Evolutionary conservation across 1,140 invertebrate species (phyloP).

Genomic region (Drosophila leontia): DNA sequence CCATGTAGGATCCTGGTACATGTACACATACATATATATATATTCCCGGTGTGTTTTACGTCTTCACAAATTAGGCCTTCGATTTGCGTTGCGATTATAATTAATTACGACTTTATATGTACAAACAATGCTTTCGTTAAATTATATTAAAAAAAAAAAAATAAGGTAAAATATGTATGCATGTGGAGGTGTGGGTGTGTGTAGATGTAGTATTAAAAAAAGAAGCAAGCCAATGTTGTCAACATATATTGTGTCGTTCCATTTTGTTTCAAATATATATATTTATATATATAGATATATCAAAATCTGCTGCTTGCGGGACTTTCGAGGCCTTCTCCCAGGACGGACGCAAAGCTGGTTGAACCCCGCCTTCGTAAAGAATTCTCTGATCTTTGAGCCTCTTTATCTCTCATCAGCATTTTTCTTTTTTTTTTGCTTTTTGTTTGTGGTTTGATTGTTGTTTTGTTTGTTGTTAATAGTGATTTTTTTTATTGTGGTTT

Average conservation of each 20-base stretch:
- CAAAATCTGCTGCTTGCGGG: constrained; percentile 9
- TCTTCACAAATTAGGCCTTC: constrained; percentile 30
- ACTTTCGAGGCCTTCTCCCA: background rate
- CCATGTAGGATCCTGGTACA: constrained; percentile 1
- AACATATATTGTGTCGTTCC: constrained; percentile 37
- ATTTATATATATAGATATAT: constrained; percentile 5
- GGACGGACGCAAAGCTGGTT: background rate
- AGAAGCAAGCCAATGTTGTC: constrained; percentile 41
- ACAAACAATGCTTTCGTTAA: constrained; percentile 63
- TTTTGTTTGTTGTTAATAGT: constrained; percentile 49
- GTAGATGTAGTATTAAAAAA: constrained; percentile 14
- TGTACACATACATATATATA: background rate
- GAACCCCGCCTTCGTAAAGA: constrained; percentile 4
- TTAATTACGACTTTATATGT: constrained; percentile 66
- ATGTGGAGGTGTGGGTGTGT: background rate
- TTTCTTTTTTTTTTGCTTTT: background rate
- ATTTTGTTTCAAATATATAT: constrained; percentile 18
- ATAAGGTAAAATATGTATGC: constrained; percentile 2
- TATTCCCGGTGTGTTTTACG: constrained; percentile 17
- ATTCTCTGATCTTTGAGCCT: constrained; percentile 15
- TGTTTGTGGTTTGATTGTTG: constrained; percentile 28
- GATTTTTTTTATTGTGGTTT: constrained; percentile 44
- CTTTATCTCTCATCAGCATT: constrained; percentile 19
- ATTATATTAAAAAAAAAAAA: constrained; percentile 57
- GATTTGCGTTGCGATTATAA: constrained; percentile 43